Evolutionary conservation across 2,113 vertebrate genomes (phyloP).

Genomic region (Gallinago media): DNA sequence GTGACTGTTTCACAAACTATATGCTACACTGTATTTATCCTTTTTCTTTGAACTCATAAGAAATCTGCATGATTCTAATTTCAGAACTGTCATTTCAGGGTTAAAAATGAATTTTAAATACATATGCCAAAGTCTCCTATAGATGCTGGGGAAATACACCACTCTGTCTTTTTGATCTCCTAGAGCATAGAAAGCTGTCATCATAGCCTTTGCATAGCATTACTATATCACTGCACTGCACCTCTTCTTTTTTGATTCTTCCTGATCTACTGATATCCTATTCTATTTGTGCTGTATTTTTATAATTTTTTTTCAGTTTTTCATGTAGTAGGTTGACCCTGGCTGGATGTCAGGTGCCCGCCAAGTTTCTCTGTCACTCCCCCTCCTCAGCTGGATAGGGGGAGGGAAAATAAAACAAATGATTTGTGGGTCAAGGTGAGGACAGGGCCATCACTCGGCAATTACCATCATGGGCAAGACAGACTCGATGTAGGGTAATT

Average conservation of each 20-base stretch:
- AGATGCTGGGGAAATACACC: neutral
- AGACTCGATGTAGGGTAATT: neutral
- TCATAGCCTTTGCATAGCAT: neutral
- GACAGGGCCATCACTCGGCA: neutral
- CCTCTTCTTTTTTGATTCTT: neutral
- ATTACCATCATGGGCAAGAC: neutral
- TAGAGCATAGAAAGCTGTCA: neutral
- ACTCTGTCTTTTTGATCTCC: neutral
- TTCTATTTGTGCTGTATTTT: neutral
- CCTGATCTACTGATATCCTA: neutral
- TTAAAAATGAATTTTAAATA: conserved; percentile 29
- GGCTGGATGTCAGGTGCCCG: neutral
- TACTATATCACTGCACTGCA: neutral
- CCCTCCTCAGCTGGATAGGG: neutral
- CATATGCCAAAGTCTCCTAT: neutral
- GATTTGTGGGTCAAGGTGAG: neutral
- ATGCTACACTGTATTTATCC: neutral
- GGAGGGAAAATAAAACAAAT: neutral
- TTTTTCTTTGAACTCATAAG: neutral
- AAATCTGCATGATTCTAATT: neutral
- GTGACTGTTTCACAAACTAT: neutral
- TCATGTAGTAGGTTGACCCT: neutral
- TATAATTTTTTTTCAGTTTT: neutral
- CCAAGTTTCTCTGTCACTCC: neutral
- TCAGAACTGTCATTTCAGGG: neutral